phyloP scores from a whole-genome alignment of 2,888 invertebrate genomes.

The Drosophila merina region DNA sequence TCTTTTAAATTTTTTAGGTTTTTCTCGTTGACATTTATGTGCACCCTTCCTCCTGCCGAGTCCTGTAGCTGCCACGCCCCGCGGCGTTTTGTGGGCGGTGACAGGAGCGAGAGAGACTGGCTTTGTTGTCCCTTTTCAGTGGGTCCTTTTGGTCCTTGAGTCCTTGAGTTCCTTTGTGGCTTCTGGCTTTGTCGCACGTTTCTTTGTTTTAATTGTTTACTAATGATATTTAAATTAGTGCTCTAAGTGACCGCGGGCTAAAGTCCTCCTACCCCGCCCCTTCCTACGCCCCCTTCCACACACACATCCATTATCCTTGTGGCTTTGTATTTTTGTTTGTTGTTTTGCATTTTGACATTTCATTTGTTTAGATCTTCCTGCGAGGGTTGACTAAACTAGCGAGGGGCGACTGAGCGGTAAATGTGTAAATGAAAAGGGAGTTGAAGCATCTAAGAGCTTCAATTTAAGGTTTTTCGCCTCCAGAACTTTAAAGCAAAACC shows the following conservation, averaged over 20 bases:
- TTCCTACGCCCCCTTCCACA: background rate
- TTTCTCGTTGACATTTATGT: conserved; percentile 44
- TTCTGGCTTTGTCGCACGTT: conserved; percentile 35
- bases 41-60: conserved; percentile 12
- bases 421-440: background rate
- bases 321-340: conserved; percentile 46
- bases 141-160: conserved; percentile 1
- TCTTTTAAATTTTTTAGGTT: conserved; percentile 8
- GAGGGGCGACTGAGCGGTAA: background rate
- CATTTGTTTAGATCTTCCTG: conserved; percentile 37
- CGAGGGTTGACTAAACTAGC: conserved; percentile 17
- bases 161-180: conserved; percentile 12
- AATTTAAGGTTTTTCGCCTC: background rate
- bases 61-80: conserved; percentile 9
- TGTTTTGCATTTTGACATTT: conserved; percentile 39
- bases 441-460: background rate
- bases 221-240: conserved; percentile 80
- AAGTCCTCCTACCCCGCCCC: background rate
- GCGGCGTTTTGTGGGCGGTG: conserved; percentile 51
- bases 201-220: conserved; percentile 72
- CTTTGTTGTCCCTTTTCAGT: conserved; percentile 38
- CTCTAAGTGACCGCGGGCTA: conserved; percentile 66
- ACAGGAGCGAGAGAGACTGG: conserved; percentile 47
- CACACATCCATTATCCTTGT: conserved; percentile 17
- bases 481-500: background rate